Conservation (phyloP, 1,140 invertebrate species). For the Nasonia vitripennis region DNA sequence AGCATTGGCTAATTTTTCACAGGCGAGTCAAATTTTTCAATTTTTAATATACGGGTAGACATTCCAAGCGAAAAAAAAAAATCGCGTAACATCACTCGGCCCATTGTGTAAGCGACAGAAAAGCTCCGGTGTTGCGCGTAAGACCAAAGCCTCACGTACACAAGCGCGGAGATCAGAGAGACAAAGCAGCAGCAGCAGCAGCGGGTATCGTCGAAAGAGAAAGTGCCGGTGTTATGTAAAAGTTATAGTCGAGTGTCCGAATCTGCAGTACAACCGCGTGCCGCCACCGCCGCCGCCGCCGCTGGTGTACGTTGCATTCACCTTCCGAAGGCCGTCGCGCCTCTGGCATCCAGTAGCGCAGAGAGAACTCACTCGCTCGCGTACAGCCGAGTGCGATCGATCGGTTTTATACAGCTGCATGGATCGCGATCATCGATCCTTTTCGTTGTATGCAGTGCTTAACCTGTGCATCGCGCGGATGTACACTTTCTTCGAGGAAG, state of each 20-base stretch:
- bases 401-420: conserved; percentile 3
- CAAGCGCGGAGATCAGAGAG: background rate
- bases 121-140: background rate
- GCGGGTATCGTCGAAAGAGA: conserved; percentile 62
- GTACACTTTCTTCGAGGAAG: conserved; percentile 6
- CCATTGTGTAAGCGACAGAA: background rate
- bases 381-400: conserved; percentile 64
- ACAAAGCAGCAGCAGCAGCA: background rate
- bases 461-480: background rate
- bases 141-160: too few relatives aligned
- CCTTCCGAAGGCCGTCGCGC: conserved; percentile 45
- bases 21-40: too few relatives aligned
- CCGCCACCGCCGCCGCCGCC: background rate
- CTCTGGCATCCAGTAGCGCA: conserved; percentile 39
- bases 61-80: too few relatives aligned
- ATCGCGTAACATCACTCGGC: background rate
- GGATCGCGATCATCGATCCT: background rate
- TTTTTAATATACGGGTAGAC: too few relatives aligned
- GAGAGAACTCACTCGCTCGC: conserved; percentile 38
- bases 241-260: conserved; percentile 54
- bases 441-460: background rate
- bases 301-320: conserved; percentile 62
- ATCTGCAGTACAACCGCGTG: conserved; percentile 22
- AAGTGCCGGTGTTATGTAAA: conserved; percentile 71
- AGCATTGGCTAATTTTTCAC: too few relatives aligned